A percentile compares a stretch with the other conserved stretches of the same genome.
Conservation (phyloP, 1,140 invertebrate genomes). For the Lepidurus packardi region DNA sequence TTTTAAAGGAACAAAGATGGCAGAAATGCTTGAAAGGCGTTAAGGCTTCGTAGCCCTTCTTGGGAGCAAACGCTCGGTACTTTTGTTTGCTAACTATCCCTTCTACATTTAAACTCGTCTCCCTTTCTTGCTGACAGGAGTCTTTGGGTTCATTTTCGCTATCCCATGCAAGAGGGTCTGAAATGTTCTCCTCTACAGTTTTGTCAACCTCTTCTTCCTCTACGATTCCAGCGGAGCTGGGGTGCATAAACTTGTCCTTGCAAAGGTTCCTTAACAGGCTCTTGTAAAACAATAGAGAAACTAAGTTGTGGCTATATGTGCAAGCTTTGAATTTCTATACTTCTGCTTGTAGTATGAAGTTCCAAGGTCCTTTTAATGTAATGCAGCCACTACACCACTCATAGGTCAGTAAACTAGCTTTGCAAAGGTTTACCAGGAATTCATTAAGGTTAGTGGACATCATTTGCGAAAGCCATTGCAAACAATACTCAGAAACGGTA, state of each 20-base stretch:
- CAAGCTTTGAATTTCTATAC: not conserved
- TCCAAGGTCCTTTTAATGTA: not conserved
- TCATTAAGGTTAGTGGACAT: not conserved
- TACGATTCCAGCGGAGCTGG: not conserved
- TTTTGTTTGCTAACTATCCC: not conserved
- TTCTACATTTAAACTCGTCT: not conserved
- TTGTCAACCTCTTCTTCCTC: not conserved
- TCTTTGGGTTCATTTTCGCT: not conserved
- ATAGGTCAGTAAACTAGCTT: not conserved
- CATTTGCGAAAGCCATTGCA: not conserved
- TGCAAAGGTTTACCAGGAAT: not conserved
- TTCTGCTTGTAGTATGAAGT: not conserved
- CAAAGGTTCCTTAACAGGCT: not conserved
- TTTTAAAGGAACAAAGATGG: conserved; percentile 45
- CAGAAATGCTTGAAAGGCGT: conserved; percentile 45
- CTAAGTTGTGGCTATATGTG: not conserved
- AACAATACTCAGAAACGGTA: not conserved
- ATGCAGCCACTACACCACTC: not conserved
- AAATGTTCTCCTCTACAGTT: not conserved
- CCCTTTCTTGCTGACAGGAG: not conserved
- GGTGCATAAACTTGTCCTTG: not conserved
- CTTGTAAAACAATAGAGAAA: not conserved
- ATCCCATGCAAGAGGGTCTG: not conserved
- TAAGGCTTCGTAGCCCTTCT: conserved; percentile 40
- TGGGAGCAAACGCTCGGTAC: not conserved